Percentiles rank a stretch among this genome's conserved stretches.
phyloP scores from a whole-genome alignment of 2,888 invertebrate species.

The Seira sanloemensis region DNA sequence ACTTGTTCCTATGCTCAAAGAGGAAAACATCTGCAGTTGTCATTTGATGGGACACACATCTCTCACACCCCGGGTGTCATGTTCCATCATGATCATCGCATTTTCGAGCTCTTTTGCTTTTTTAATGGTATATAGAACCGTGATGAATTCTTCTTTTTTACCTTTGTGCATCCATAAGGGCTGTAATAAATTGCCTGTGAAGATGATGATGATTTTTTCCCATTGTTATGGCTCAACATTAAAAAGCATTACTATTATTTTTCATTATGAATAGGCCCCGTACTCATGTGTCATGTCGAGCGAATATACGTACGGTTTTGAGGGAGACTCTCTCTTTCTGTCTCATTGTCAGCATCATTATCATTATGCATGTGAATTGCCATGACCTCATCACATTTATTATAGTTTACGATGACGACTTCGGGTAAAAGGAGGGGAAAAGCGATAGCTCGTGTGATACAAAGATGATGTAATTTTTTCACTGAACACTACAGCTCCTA shows the following conservation, averaged over 20 bases:
- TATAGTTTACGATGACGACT: constrained; percentile 14
- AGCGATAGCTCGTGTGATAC: too few relatives aligned
- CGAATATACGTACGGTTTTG: neutral
- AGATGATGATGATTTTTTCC: constrained; percentile 6
- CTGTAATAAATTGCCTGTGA: too few relatives aligned
- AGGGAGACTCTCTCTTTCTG: constrained; percentile 17
- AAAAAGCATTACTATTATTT: constrained; percentile 30
- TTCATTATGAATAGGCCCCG: neutral
- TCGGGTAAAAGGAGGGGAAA: too few relatives aligned
- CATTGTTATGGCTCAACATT: constrained; percentile 32
- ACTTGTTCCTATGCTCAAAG: constrained; percentile 12
- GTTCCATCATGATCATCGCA: constrained; percentile 27
- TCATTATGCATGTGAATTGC: constrained; percentile 51
- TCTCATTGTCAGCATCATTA: constrained; percentile 36
- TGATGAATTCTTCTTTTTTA: neutral
- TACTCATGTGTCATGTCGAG: neutral
- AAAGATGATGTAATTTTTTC: too few relatives aligned
- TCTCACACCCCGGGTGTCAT: constrained; percentile 66
- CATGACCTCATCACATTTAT: constrained; percentile 56
- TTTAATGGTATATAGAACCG: neutral
- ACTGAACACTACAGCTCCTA: too few relatives aligned
- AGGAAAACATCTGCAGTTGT: constrained; percentile 64
- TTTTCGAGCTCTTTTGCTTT: neutral
- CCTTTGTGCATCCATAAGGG: neutral
- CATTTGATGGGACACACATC: constrained; percentile 65